Percentiles rank a stretch among this genome's conserved stretches.
Evolutionary conservation across 2,888 invertebrate species (phyloP).

Genomic region (Idaea straminata): DNA sequence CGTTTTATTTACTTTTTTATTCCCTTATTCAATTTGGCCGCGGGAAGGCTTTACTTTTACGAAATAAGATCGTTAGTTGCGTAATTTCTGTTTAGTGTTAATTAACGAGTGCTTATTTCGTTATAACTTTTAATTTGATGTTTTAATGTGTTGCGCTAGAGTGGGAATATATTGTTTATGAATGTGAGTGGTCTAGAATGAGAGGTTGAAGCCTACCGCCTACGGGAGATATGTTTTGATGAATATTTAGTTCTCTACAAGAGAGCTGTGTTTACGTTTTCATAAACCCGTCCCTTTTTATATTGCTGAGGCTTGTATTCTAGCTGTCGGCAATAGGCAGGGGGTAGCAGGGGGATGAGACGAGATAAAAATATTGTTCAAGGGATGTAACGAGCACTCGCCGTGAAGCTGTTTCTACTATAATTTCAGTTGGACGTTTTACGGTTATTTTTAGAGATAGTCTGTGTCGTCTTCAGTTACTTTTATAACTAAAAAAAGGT

Average conservation of each 20-base stretch:
- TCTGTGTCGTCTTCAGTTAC: not conserved
- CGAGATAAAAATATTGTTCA: not conserved
- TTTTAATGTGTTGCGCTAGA: conserved; percentile 17
- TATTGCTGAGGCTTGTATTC: not conserved
- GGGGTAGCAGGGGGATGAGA: not conserved
- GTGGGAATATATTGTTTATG: conserved; percentile 5
- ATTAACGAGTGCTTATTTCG: conserved; percentile 25
- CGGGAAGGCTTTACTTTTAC: conserved; percentile 26
- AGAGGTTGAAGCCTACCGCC: not conserved
- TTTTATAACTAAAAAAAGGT: not conserved
- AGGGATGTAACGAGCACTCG: not conserved
- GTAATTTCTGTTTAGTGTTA: conserved; percentile 32
- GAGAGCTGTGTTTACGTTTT: not conserved
- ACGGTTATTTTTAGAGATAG: not conserved
- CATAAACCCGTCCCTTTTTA: not conserved
- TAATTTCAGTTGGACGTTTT: not conserved
- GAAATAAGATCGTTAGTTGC: conserved; percentile 31
- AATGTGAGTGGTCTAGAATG: not conserved
- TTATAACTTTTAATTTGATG: conserved; percentile 20
- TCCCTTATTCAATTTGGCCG: conserved; percentile 34
- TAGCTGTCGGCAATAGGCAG: not conserved
- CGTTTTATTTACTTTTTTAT: conserved; percentile 39
- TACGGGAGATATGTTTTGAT: not conserved
- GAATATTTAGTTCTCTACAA: not conserved
- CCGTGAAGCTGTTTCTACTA: not conserved